Evolutionary conservation across 1,140 invertebrate species (phyloP).

Genomic region (Orchesella cincta): DNA sequence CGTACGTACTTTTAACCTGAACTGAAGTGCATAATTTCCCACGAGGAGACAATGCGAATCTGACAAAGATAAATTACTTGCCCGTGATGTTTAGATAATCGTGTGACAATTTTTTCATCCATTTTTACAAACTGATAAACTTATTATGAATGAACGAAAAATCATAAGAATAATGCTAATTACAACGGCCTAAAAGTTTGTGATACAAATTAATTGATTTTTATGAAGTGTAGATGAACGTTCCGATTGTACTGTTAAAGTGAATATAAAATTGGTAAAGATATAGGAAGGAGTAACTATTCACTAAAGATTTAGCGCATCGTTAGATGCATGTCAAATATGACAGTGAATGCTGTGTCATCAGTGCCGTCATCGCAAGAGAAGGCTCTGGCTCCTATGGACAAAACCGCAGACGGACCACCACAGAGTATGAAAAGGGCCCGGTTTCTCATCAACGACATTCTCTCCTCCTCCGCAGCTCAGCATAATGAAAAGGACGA

Average conservation of each 20-base stretch:
- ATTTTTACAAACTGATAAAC: background rate
- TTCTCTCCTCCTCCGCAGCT: constrained; percentile 44
- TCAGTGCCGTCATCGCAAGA: constrained; percentile 44
- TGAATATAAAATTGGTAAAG: background rate
- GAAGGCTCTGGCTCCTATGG: constrained; percentile 29
- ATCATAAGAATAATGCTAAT: background rate
- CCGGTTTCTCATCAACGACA: constrained; percentile 50
- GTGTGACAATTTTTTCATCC: too few relatives aligned
- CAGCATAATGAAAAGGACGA: constrained; percentile 26
- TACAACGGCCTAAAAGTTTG: background rate
- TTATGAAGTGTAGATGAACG: background rate
- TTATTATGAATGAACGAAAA: background rate
- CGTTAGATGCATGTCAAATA: constrained; percentile 46
- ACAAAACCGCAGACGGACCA: constrained; percentile 39
- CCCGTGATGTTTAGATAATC: too few relatives aligned
- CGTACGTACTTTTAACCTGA: too few relatives aligned
- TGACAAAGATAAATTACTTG: too few relatives aligned
- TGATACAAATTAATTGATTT: background rate
- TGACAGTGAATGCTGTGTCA: constrained; percentile 50
- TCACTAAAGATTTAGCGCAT: too few relatives aligned
- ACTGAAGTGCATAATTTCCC: too few relatives aligned
- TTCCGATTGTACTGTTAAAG: background rate
- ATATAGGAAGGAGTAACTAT: too few relatives aligned
- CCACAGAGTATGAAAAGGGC: constrained; percentile 48
- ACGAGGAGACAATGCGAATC: too few relatives aligned